These are phyloP conservation scores for Ramazzottius varieornatus DNA, from an alignment of 2,888 invertebrate genomes.

Conservation along the genomic window DNA sequence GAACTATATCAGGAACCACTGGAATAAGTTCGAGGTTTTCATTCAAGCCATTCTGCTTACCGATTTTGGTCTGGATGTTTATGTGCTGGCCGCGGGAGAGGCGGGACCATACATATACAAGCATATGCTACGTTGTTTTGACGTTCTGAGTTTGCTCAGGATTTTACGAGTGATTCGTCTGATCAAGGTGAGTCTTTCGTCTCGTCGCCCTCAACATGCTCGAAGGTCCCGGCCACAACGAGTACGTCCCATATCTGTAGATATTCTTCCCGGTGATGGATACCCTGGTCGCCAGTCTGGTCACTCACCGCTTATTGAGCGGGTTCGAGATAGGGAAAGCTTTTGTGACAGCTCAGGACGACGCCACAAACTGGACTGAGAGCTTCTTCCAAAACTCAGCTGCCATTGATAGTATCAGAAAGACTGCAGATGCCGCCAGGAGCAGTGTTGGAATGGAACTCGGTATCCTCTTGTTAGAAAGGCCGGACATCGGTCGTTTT, in stretches of 20 bases:
- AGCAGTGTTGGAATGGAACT: neutral
- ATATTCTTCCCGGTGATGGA: slow-evolving; percentile 29
- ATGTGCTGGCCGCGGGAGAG: slow-evolving; percentile 12
- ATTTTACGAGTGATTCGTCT: slow-evolving; percentile 14
- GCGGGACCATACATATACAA: slow-evolving; percentile 9
- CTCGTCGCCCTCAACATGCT: neutral
- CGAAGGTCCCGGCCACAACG: no score
- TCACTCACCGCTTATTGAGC: slow-evolving; percentile 32
- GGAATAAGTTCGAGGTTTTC: slow-evolving; percentile 33
- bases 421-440: neutral
- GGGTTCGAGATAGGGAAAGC: slow-evolving; percentile 39
- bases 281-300: slow-evolving; percentile 29
- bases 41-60: slow-evolving; percentile 28
- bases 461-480: neutral
- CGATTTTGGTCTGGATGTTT: slow-evolving; percentile 23
- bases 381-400: neutral
- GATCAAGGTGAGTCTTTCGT: slow-evolving; percentile 14
- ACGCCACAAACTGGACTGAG: slow-evolving; percentile 16
- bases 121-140: slow-evolving; percentile 7
- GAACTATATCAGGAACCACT: slow-evolving; percentile 30
- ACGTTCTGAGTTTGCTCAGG: slow-evolving; percentile 12
- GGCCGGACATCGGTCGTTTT: neutral
- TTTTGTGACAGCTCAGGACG: slow-evolving; percentile 34
- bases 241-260: no score
- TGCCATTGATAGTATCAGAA: neutral